Base-by-base conservation (phyloP, 37 sponge, comb jelly and placozoan genomes). In the Hexactinellida sp. region DNA sequence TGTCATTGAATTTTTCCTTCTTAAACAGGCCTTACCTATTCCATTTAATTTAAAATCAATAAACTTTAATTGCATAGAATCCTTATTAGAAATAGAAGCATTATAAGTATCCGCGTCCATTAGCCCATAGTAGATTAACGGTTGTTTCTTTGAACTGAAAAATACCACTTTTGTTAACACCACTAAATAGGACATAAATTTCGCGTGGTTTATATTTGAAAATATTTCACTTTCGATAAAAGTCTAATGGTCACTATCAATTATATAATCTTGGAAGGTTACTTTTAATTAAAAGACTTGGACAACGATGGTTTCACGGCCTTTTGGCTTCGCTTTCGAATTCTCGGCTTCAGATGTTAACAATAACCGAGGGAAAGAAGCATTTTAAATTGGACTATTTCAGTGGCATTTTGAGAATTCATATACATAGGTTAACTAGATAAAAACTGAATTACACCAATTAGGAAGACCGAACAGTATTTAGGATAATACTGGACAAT, bases 381-480 rank as follows among this genome's bases (percentile, higher is more conserved):
- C 76, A 25, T 10, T 25, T n/a, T 32, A 63, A 63, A 63, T 63
- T n/a, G 76, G 76, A 63, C 76, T 10, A 63, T n/a, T 63, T 25
- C 5, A 28, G 34, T 1, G 25, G 13, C 25, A 7, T 63, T 63
- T 63, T 63, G 76, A 63, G 76, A 63, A 63, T n/a, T 63, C 76
- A n/a, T 63, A 63, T 63, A 63, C 28, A 63, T 63, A 63, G 76
- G 76, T 63, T 63, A 63, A 63, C 76, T 10, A 32, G 76, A 63
- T 63, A 63, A 63, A 63, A 63, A 63, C 76, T 63, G 76, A 63
- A 63, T 63, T 63, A 63, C 76, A 63, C 76, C 76, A 63, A 10
- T 63, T 63, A 63, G 34, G 76, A 63, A 63, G 76, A 63, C 76
- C 30, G 76, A 63, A n/a, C n/a, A n/a, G 13, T n/a, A 63, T 7